Conservation (phyloP, 2,113 vertebrate species). For the Chascanopsetta lugubris region DNA sequence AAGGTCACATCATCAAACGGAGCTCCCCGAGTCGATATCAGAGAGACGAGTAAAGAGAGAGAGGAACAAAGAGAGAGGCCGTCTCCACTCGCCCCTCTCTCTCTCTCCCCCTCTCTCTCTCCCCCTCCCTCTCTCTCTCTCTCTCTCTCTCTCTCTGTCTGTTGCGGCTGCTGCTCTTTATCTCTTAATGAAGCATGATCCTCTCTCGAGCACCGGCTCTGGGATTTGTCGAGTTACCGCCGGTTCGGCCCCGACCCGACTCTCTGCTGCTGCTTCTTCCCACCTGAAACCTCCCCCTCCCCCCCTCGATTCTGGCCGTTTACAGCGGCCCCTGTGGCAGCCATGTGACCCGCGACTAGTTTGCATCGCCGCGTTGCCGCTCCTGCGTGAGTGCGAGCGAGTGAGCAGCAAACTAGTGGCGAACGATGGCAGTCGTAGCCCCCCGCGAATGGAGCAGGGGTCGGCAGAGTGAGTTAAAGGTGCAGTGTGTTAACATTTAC, state of each 20-base stretch:
- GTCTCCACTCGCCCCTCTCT: slow-evolving; percentile 30
- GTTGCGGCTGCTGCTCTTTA: slow-evolving; percentile 51
- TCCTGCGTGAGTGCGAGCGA: too few species aligned
- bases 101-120: slow-evolving; percentile 39
- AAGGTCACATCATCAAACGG: slow-evolving; percentile 58
- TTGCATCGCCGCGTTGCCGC: too few species aligned
- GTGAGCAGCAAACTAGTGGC: too few species aligned
- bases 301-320: slow-evolving; percentile 13
- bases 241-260: slow-evolving; percentile 20
- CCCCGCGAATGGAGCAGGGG: too few species aligned
- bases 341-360: too few species aligned
- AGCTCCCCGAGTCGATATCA: slow-evolving; percentile 45
- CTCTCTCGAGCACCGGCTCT: slow-evolving; percentile 50
- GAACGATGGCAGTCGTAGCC: too few species aligned
- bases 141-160: slow-evolving; percentile 34
- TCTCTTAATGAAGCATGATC: slow-evolving; percentile 71
- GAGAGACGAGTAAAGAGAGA: slow-evolving; percentile 47
- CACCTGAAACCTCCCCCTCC: neutral
- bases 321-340: too few species aligned
- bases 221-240: slow-evolving; percentile 57
- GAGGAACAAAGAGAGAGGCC: slow-evolving; percentile 54
- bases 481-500: too few species aligned
- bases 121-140: slow-evolving; percentile 42
- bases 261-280: slow-evolving; percentile 40
- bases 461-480: too few species aligned